These are phyloP conservation scores for Pionites leucogaster DNA, from an alignment of 2,113 vertebrate species.

Conservation along the genomic window DNA sequence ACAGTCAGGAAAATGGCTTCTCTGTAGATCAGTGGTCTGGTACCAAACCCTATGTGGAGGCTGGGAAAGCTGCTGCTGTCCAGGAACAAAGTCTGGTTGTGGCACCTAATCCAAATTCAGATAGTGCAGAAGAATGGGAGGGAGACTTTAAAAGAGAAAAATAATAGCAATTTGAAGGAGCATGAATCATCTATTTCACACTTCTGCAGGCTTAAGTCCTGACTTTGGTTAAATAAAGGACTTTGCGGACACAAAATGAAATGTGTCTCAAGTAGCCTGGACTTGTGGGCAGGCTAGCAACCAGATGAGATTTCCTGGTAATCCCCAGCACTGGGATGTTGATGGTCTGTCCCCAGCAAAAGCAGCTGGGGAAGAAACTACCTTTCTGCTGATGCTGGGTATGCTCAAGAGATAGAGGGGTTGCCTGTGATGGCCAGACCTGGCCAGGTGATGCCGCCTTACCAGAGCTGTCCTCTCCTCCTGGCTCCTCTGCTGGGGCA, in stretches of 20 bases:
- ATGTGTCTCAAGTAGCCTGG: background rate
- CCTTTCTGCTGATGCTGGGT: background rate
- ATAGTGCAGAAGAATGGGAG: background rate
- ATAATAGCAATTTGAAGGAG: background rate
- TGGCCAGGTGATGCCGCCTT: background rate
- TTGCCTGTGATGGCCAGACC: background rate
- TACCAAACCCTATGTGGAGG: rapidly evolving
- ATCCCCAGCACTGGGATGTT: background rate
- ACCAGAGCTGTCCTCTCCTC: background rate
- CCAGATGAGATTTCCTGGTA: background rate
- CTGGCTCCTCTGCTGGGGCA: rapidly evolving
- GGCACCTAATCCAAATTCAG: background rate
- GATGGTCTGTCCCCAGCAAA: background rate
- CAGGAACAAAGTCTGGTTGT: background rate
- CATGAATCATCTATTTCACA: background rate
- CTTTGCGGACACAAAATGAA: background rate
- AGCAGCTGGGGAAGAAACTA: background rate
- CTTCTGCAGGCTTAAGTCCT: background rate
- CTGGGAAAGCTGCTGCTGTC: background rate
- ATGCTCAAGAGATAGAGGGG: background rate
- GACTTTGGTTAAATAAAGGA: background rate
- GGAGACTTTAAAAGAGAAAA: background rate
- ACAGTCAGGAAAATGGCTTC: background rate
- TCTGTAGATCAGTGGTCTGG: background rate
- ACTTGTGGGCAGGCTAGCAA: background rate